Base-by-base conservation (phyloP, 2,797 vertebrate genomes). In the Setipinna tenuifilis region DNA sequence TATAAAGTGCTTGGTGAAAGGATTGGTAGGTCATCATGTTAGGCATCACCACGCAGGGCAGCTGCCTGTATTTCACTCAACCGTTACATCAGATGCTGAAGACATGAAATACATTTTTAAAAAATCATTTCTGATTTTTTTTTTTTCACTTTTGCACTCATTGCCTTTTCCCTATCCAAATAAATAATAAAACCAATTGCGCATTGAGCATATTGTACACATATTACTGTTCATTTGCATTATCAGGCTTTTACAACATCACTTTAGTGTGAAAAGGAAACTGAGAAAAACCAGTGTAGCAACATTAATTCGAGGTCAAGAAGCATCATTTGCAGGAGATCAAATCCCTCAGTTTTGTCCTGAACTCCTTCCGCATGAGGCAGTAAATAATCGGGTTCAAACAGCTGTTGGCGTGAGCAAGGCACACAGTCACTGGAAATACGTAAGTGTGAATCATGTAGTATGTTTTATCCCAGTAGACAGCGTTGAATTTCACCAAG, bases 341-440 rank as follows among this genome's bases (percentile, higher is more conserved):
- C 59, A 95, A 85, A 12, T 88, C 88, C 23, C 82, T 92, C 25
- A 96, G 86, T 80, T 95, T 95, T 83, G 93, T 88, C 85, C 95
- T 89, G 81, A 96, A 96, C 90, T 96, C 95, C 48, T 83, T 92
- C 84, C 95, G 92, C 93, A 93, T 95, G 21, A 96, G 94, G 86
- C 95, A 96, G 90, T 96, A 96, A 65, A 96, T 94, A 0, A 96
- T 68, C 0, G 95, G 95, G 90, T 96, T 96, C 21, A 96, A 90
- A 87, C 96, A 96, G 90, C 95, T 96, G 93, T 95, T 96, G 50
- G 95, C 92, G 89, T 96, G 95, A 50, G 95, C 96, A 86, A 96
- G 88, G 57, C 95, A 96, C 21, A 96, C 95, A 1, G 95, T 96
- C 84, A 96, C 89, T 0, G 96, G 96, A 90, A 96, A 96, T 82